Conservation (phyloP, 2,113 vertebrate species). For the Grus americana region DNA sequence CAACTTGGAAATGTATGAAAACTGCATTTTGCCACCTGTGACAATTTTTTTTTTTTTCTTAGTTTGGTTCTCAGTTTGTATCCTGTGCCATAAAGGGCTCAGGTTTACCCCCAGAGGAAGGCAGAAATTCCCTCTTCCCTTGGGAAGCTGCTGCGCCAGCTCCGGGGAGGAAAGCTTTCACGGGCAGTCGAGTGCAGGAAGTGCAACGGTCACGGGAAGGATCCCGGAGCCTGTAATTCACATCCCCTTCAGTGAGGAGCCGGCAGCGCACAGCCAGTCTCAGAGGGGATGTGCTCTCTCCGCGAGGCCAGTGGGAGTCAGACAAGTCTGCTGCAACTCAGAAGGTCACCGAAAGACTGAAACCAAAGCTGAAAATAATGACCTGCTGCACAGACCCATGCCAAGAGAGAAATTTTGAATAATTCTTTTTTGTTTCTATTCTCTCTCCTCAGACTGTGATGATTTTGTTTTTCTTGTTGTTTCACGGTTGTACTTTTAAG, state of each 20-base stretch:
- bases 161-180: not conserved
- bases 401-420: not conserved
- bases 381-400: not conserved
- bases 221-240: not conserved
- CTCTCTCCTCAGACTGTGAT: not conserved
- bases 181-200: not conserved
- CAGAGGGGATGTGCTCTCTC: not conserved
- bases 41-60: not conserved
- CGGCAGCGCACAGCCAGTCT: not conserved
- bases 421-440: not conserved
- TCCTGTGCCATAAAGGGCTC: not conserved
- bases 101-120: not conserved
- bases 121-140: not conserved
- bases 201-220: not conserved
- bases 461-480: not conserved
- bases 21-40: not conserved
- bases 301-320: not conserved
- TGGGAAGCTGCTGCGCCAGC: not conserved
- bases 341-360: not conserved
- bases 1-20: not conserved
- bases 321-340: not conserved
- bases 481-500: not conserved
- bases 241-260: not conserved
- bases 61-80: not conserved
- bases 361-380: not conserved